Base-by-base conservation (phyloP, 1,140 invertebrate species). In the Cataglyphis hispanica region DNA sequence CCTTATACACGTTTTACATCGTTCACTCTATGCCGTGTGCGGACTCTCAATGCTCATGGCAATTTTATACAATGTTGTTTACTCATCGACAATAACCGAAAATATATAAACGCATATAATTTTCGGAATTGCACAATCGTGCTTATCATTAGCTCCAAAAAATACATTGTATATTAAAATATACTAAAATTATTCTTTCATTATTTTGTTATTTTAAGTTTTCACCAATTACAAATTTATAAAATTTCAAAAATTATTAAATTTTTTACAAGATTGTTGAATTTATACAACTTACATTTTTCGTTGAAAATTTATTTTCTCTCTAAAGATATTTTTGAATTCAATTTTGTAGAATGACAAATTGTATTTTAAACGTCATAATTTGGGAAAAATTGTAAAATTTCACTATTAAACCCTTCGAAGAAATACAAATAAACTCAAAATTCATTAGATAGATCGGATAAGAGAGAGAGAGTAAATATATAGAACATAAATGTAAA, bases 1-100 rank as follows among this genome's bases (percentile, higher is more conserved):
- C 84, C 81, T 86, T 70, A 63, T 76, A 31, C 60, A 27, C 72
- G 37, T 8, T 19, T 50, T 50, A 84, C 27, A 63, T 58, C 43
- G 34, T 53, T 84, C 16, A 19, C 22, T 40, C 37, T 58, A 34
- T 34, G 34, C n/a, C 31, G 67, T 53, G 50, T 25, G 27, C 34
- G 22, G 25, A 53, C 60, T 81, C 46, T 83, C 53, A 53, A n/a
- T 16, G 53, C 25, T 81, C 53, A 46, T 66, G 63, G 43, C 76
- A 56, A 58, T 81, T 72, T 72, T 31, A 72, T 56, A 40, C 50
- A 19, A 40, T 67, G 50, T 58, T 50, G 31, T 81, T 81, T 58
- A 40, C 19, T 13, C 60, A 1, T 11, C 43, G n/a, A 34, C 16
- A 19, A 61, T 25, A 43, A 2, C 13, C 61, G 46, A 11, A 37